Evolutionary conservation across 2,113 vertebrate species (phyloP), one percentile per base, ranked within the genome.

Genomic region (Chloropsis hardwickii): DNA sequence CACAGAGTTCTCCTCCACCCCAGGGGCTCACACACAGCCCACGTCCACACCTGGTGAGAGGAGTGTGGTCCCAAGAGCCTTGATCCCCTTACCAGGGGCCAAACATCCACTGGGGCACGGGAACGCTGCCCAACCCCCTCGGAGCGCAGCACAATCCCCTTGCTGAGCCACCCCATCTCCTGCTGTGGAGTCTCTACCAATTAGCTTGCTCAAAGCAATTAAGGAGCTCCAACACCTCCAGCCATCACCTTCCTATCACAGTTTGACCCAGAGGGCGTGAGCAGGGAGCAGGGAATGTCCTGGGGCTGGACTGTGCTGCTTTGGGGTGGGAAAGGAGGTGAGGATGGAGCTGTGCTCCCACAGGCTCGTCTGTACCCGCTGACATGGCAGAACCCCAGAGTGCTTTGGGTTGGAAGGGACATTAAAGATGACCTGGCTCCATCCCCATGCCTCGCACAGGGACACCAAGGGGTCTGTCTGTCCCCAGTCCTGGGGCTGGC

Each of bases 331-430:
- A 24, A 25, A 10, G 62, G 13, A 20, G 39, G 35, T 4, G 27
- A 60, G 54, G 86, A 20, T 11, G 51, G 47, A 24, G 44, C 10
- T 80, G 33, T 48, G 44, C 39, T 54, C 42, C 71, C 23, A 1
- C 0, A 4, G 69, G n/a, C 3, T 1, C 3, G 0, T 21, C 0
- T 6, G 13, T 3, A 5, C 0, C 24, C 0, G 0, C 66, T 12
- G 50, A 5, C 47, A 62, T 27, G 2, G 17, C 22, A 40, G 64
- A 56, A 48, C 16, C 31, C 5, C 50, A 5, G 17, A 1, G 15
- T 1, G 31, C 29, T 28, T 48, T 11, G 71, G 40, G 62, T 27
- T 23, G 40, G 62, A 35, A 27, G n/a, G 61, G 70, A 15, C n/a
- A 6, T 12, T 4, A 31, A 53, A 39, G 5, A 9, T 7, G n/a